These are phyloP conservation scores for Chaetoderma sp. DNA, from an alignment of 2,888 invertebrate genomes.

Conservation along the genomic window DNA sequence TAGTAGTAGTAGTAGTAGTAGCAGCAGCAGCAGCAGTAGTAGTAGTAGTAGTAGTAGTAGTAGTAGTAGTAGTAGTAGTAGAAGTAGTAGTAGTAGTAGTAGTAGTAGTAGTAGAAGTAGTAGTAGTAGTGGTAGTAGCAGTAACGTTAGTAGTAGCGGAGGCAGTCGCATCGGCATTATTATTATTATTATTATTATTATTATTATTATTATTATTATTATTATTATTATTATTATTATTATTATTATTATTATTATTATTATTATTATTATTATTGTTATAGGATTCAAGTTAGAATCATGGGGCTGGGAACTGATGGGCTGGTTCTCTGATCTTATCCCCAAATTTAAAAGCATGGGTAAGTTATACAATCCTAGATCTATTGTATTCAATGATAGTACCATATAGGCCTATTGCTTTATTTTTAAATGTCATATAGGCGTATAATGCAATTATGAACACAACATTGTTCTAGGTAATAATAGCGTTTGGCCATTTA, in stretches of 20 bases:
- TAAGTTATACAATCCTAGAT: background rate
- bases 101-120: constrained; percentile 23
- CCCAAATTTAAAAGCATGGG: constrained; percentile 41
- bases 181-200: too few relatives aligned
- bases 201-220: too few relatives aligned
- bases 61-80: constrained; percentile 24
- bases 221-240: too few relatives aligned
- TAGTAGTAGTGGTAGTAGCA: constrained; percentile 15
- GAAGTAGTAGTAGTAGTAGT: constrained; percentile 23
- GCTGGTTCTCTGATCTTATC: constrained; percentile 49
- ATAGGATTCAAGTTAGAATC: constrained; percentile 47
- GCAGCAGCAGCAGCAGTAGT: too few relatives aligned
- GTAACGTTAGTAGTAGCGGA: constrained; percentile 8
- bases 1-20: constrained; percentile 6
- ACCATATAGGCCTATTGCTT: too few relatives aligned
- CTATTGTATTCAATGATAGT: too few relatives aligned
- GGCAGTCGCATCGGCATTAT: too few relatives aligned
- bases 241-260: too few relatives aligned
- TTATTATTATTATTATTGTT: background rate
- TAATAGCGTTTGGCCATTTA: too few relatives aligned
- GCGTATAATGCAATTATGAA: too few relatives aligned
- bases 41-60: constrained; percentile 19
- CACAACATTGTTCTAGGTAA: too few relatives aligned
- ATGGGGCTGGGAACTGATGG: constrained; percentile 59
- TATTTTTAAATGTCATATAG: background rate